phyloP scores from a whole-genome alignment of 30 jellyfish, hydroid and myxozoan species.

The Aurelia coerulea region DNA sequence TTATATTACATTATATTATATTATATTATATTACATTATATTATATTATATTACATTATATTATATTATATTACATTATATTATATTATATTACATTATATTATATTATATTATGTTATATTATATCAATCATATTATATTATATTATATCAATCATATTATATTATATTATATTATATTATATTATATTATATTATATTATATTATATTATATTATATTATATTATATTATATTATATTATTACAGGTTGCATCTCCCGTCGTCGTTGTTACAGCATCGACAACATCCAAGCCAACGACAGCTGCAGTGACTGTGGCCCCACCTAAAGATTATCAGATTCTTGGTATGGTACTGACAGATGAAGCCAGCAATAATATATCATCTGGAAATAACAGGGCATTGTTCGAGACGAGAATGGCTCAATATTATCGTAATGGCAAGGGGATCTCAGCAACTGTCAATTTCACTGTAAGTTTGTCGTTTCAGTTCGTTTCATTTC shows the following conservation, averaged over 20 bases:
- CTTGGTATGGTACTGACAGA: slow-evolving; percentile 74
- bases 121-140: no score
- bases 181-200: no score
- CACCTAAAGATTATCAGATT: slow-evolving; percentile 18
- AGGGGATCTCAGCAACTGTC: slow-evolving; percentile 28
- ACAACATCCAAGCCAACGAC: slow-evolving; percentile 23
- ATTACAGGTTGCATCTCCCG: slow-evolving; percentile 34
- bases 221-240: no score
- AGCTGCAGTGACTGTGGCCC: slow-evolving; percentile 16
- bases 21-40: no score
- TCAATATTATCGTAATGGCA: slow-evolving; percentile 23
- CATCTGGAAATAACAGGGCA: slow-evolving; percentile 47
- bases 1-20: no score
- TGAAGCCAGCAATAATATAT: slow-evolving; percentile 47
- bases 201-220: no score
- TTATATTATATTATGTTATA: no score
- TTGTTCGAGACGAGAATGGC: slow-evolving; percentile 62
- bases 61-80: no score
- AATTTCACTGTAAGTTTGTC: slow-evolving; percentile 40
- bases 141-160: no score
- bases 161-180: no score
- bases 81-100: no score
- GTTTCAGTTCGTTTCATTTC: not conserved
- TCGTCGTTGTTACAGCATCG: slow-evolving; percentile 18
- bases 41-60: no score